These are phyloP conservation scores for Tachysurus fulvidraco DNA, from an alignment of 2,113 vertebrate species.

Conservation along the genomic window DNA sequence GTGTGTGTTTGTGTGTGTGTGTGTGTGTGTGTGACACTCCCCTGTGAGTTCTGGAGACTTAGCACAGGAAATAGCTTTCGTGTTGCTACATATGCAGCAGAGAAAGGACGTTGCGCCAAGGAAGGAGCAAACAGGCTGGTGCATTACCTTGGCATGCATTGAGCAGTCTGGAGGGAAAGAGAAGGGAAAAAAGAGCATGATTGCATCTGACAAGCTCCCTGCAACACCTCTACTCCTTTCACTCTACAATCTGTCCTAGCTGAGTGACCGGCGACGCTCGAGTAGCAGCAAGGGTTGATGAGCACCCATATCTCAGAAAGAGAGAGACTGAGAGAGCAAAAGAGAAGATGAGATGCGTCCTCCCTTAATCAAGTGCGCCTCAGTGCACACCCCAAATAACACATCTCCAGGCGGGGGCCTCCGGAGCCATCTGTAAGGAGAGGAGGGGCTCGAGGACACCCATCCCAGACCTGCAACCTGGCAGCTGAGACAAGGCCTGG, in stretches of 20 bases:
- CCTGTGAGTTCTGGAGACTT: conserved; percentile 39
- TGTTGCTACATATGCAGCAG: conserved; percentile 49
- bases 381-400: conserved; percentile 70
- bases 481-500: conserved; percentile 61
- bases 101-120: background rate
- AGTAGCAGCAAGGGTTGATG: conserved; percentile 71
- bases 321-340: conserved; percentile 54
- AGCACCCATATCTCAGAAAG: conserved; percentile 65
- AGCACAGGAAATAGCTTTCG: conserved; percentile 45
- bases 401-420: conserved; percentile 67
- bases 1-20: conserved; percentile 16
- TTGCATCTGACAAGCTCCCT: conserved; percentile 39
- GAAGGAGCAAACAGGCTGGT: conserved; percentile 22
- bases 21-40: conserved; percentile 20
- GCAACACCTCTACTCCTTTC: conserved; percentile 38
- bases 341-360: conserved; percentile 55
- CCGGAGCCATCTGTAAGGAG: conserved; percentile 50
- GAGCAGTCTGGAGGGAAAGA: conserved; percentile 40
- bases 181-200: conserved; percentile 24
- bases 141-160: conserved; percentile 36
- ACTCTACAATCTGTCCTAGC: conserved; percentile 54
- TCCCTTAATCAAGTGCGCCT: conserved; percentile 71
- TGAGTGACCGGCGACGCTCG: conserved; percentile 52
- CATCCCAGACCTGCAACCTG: conserved; percentile 42
- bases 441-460: conserved; percentile 37